phyloP scores from a whole-genome alignment of 2,888 invertebrate genomes.

The Odontothrips loti region DNA sequence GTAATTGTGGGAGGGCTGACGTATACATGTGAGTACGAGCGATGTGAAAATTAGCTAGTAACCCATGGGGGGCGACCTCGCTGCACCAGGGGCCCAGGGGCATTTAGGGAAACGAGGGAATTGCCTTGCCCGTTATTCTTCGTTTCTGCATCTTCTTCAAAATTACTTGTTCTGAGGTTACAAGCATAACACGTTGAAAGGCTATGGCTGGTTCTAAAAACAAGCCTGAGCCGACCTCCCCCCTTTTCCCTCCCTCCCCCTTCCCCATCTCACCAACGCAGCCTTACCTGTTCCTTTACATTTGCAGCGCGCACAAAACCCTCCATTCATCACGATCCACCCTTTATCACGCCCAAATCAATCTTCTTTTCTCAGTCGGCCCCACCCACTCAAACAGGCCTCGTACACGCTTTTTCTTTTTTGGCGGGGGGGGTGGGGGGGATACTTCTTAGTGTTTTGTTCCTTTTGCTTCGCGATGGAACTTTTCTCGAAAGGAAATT shows the following conservation, averaged over 20 bases:
- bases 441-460: background rate
- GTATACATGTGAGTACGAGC: too few relatives aligned
- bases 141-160: background rate
- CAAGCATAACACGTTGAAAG: too few relatives aligned
- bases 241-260: background rate
- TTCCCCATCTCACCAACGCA: too few relatives aligned
- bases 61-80: too few relatives aligned
- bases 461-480: background rate
- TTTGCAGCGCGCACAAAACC: background rate
- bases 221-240: background rate
- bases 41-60: too few relatives aligned
- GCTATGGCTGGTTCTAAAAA: background rate
- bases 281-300: background rate
- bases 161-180: too few relatives aligned
- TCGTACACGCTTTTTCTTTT: background rate
- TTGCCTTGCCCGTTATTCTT: background rate
- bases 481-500: too few relatives aligned
- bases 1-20: too few relatives aligned
- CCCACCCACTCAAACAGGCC: background rate
- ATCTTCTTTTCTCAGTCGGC: background rate
- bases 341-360: conserved; percentile 15
- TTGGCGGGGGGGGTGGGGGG: background rate
- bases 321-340: background rate
- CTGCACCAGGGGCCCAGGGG: too few relatives aligned
- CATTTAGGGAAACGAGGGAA: too few relatives aligned